These are phyloP conservation scores for Syrmaticus mikado DNA, from an alignment of 2,113 vertebrate species.

Conservation along the genomic window DNA sequence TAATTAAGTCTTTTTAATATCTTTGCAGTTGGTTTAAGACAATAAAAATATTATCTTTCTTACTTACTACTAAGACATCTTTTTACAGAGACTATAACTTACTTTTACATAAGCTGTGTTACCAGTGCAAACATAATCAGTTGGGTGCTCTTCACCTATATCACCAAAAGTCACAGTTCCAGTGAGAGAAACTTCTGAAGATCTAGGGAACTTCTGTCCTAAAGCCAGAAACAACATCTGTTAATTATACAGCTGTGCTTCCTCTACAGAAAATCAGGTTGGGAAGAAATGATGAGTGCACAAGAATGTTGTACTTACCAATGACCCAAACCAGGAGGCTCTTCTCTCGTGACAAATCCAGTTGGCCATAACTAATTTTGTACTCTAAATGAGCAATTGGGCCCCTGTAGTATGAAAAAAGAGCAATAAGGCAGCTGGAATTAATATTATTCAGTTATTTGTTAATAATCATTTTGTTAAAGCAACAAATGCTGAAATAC, in stretches of 20 bases:
- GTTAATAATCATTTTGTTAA: neutral
- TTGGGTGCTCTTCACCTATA: constrained; percentile 75
- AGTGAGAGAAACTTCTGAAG: constrained; percentile 87
- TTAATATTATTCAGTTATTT: neutral
- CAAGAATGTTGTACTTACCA: constrained; percentile 72
- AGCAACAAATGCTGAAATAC: neutral
- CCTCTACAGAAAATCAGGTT: neutral
- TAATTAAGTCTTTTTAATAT: neutral
- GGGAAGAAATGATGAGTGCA: neutral
- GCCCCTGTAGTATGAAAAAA: constrained; percentile 75
- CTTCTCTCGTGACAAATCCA: constrained; percentile 91
- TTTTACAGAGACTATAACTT: constrained; percentile 35
- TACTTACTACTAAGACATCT: neutral
- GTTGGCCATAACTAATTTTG: constrained; percentile 88
- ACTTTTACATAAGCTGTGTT: constrained; percentile 92
- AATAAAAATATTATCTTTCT: neutral
- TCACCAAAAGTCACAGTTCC: constrained; percentile 84
- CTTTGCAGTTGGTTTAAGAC: neutral
- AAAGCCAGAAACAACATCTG: constrained; percentile 33
- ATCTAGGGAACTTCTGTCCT: constrained; percentile 96
- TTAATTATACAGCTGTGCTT: neutral
- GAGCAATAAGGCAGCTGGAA: neutral
- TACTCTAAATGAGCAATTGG: constrained; percentile 85
- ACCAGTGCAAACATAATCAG: constrained; percentile 87
- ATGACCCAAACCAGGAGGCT: constrained; percentile 89